Evolutionary conservation across 2,113 vertebrate genomes (phyloP).

Genomic region (Tor tambroides): DNA sequence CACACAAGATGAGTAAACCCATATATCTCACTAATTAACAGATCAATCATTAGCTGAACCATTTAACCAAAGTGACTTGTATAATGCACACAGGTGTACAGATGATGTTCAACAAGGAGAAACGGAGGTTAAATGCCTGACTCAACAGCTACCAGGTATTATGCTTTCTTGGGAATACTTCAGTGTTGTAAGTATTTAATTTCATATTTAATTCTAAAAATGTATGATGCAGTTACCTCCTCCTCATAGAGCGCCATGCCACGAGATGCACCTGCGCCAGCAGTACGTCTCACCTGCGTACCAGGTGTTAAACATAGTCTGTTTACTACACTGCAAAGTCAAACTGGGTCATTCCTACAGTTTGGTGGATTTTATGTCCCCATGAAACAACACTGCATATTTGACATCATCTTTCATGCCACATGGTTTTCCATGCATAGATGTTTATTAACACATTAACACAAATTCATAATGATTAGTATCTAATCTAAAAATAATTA

Average conservation of each 20-base stretch:
- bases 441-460: too few relatives aligned
- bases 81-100: background rate
- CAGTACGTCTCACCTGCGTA: conserved; percentile 85
- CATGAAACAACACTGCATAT: too few relatives aligned
- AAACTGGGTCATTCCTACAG: background rate
- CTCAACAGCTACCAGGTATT: background rate
- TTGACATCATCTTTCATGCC: too few relatives aligned
- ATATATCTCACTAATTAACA: background rate
- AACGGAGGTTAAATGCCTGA: background rate
- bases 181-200: background rate
- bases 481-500: too few relatives aligned
- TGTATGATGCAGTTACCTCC: conserved; percentile 78
- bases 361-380: background rate
- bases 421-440: too few relatives aligned
- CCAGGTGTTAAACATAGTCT: background rate
- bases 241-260: conserved; percentile 97
- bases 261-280: conserved; percentile 83
- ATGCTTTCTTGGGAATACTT: background rate
- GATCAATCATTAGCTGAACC: background rate
- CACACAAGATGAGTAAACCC: background rate
- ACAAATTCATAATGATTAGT: too few relatives aligned
- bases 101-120: background rate
- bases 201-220: background rate
- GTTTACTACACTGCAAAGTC: background rate
- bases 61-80: background rate